phyloP scores from a whole-genome alignment of 2,797 vertebrate genomes.

The Typhlichthys subterraneus region DNA sequence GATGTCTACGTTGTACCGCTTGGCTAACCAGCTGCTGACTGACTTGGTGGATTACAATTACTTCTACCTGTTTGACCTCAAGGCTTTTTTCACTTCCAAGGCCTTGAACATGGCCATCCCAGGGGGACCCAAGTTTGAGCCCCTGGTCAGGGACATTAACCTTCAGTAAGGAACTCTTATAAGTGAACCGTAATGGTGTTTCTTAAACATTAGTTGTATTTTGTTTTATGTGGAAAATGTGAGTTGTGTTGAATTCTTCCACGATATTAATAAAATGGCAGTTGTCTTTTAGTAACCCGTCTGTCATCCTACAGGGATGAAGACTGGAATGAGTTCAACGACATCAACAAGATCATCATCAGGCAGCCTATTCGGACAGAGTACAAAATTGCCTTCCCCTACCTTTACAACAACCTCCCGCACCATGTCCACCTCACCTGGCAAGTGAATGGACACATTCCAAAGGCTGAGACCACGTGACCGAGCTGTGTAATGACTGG shows the following conservation, averaged over 20 bases:
- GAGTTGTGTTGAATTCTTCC: too few relatives aligned
- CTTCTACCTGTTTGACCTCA: conserved; percentile 98
- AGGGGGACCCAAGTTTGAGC: conserved; percentile 98
- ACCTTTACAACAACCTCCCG: conserved; percentile 97
- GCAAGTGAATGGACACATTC: conserved; percentile 65
- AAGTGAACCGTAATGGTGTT: neutral
- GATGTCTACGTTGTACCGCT: conserved; percentile 98
- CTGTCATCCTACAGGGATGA: conserved; percentile 84
- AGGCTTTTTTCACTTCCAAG: conserved; percentile 98
- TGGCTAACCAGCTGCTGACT: conserved; percentile 97
- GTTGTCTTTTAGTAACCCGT: neutral
- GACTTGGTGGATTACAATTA: conserved; percentile 98
- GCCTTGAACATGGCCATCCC: conserved; percentile 99
- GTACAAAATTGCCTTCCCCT: conserved; percentile 98
- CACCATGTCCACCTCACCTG: conserved; percentile 98
- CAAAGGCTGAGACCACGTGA: neutral
- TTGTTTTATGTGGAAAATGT: too few relatives aligned
- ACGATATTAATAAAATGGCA: too few relatives aligned
- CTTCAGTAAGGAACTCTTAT: conserved; percentile 85
- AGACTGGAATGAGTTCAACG: conserved; percentile 99
- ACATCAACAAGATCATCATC: conserved; percentile 99
- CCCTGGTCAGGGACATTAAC: conserved; percentile 96
- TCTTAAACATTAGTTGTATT: too few relatives aligned
- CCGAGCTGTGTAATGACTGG: neutral
- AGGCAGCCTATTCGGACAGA: conserved; percentile 97